These are phyloP conservation scores for Pseudopleuronectes americanus DNA, from an alignment of 2,797 vertebrate species.

Conservation along the genomic window DNA sequence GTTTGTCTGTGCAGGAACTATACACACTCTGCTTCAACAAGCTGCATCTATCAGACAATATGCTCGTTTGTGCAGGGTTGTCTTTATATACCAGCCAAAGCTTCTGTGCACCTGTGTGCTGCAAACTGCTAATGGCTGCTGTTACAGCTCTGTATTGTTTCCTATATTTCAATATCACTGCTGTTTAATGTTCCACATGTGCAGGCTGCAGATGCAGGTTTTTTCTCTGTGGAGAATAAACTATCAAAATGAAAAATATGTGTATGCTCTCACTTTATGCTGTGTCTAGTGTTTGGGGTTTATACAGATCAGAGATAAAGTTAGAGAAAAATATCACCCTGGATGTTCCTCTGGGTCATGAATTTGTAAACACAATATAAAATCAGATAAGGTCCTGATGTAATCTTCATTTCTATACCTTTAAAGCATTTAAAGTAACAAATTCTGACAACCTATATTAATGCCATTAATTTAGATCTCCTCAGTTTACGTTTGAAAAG, in stretches of 20 bases:
- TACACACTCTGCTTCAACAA: conserved; percentile 34
- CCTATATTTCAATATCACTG: conserved; percentile 18
- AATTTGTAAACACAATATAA: conserved; percentile 34
- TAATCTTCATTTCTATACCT: background rate
- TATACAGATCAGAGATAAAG: conserved; percentile 1
- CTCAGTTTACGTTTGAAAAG: too few species aligned
- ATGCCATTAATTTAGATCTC: too few species aligned
- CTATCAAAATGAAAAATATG: background rate
- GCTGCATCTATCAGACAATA: conserved; percentile 26
- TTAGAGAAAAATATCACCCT: background rate
- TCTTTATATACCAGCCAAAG: conserved; percentile 36
- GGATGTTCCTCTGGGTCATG: background rate
- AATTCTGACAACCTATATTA: too few species aligned
- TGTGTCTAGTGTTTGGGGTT: conserved; percentile 6
- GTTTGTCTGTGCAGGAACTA: conserved; percentile 50
- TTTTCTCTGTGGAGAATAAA: conserved; percentile 17
- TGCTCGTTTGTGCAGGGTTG: background rate
- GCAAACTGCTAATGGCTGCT: conserved; percentile 17
- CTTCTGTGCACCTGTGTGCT: background rate
- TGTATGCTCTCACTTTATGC: conserved; percentile 3
- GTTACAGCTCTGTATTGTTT: conserved; percentile 13
- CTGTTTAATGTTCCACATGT: conserved; percentile 35
- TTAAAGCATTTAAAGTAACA: too few species aligned
- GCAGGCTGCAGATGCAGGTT: conserved; percentile 11
- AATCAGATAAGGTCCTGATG: conserved; percentile 5